phyloP scores from a whole-genome alignment of 2,113 vertebrate genomes.

The Macaca nemestrina region DNA sequence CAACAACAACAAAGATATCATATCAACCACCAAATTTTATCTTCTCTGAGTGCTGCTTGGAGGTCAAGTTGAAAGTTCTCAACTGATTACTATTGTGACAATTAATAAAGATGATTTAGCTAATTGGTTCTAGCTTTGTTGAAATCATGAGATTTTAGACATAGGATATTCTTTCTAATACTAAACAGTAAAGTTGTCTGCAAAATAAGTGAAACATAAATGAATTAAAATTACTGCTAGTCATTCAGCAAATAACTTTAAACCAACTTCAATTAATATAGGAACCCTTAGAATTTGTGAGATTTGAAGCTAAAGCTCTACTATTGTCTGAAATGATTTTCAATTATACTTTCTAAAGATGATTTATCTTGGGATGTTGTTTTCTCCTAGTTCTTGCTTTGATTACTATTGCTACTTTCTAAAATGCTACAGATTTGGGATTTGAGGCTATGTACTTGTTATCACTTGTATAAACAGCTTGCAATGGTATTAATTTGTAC shows the following conservation, averaged over 20 bases:
- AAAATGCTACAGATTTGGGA: slow-evolving; percentile 31
- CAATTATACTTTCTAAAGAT: slow-evolving; percentile 11
- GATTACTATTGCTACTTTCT: slow-evolving; percentile 22
- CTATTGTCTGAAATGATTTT: slow-evolving; percentile 43
- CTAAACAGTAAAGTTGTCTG: slow-evolving; percentile 35
- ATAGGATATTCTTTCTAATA: slow-evolving; percentile 9
- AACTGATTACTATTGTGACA: slow-evolving; percentile 50
- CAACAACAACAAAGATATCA: background rate
- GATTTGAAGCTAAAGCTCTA: slow-evolving; percentile 22
- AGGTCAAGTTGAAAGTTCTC: slow-evolving; percentile 71
- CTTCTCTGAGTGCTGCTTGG: slow-evolving; percentile 48
- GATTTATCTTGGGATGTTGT: background rate
- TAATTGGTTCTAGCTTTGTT: slow-evolving; percentile 45
- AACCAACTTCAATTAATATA: slow-evolving; percentile 26
- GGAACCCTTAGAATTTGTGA: background rate
- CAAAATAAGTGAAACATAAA: slow-evolving; percentile 27
- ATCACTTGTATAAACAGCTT: slow-evolving; percentile 46
- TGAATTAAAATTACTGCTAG: background rate
- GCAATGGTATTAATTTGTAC: slow-evolving; percentile 41
- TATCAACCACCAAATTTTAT: slow-evolving; percentile 60
- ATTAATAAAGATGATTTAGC: slow-evolving; percentile 70
- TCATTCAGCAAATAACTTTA: slow-evolving; percentile 26
- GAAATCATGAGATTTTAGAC: slow-evolving; percentile 30
- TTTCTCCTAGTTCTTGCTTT: slow-evolving; percentile 39
- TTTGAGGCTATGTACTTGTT: background rate